Evolutionary conservation across 2,113 vertebrate species (phyloP).

Genomic region (Aegypius monachus): DNA sequence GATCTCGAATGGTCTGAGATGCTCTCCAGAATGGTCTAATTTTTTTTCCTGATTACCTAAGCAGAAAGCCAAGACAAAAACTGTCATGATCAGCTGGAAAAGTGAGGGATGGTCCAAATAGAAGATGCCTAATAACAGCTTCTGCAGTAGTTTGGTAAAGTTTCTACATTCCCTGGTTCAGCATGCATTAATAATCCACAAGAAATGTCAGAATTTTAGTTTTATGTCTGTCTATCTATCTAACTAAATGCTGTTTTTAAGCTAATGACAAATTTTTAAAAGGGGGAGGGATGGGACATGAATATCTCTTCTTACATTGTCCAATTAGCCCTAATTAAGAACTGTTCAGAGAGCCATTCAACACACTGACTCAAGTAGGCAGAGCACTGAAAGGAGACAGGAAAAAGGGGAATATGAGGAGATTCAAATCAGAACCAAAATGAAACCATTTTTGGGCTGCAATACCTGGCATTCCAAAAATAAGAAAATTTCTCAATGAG

Average conservation of each 20-base stretch:
- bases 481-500: background rate
- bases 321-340: background rate
- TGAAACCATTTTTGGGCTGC: background rate
- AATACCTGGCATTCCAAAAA: background rate
- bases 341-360: background rate
- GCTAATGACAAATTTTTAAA: background rate
- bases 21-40: background rate
- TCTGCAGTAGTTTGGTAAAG: background rate
- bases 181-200: background rate
- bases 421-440: background rate
- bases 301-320: background rate
- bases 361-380: background rate
- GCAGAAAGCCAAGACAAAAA: background rate
- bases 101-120: background rate
- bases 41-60: background rate
- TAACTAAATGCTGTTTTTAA: background rate
- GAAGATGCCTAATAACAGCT: background rate
- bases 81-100: background rate
- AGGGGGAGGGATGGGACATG: accelerated
- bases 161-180: background rate
- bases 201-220: background rate
- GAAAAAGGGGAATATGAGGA: background rate
- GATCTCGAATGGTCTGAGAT: background rate
- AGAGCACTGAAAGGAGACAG: background rate
- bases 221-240: background rate